Percentiles rank a stretch among this genome's conserved stretches.
Evolutionary conservation across 2,113 vertebrate species (phyloP).

Genomic region (Semicossyphus pulcher): DNA sequence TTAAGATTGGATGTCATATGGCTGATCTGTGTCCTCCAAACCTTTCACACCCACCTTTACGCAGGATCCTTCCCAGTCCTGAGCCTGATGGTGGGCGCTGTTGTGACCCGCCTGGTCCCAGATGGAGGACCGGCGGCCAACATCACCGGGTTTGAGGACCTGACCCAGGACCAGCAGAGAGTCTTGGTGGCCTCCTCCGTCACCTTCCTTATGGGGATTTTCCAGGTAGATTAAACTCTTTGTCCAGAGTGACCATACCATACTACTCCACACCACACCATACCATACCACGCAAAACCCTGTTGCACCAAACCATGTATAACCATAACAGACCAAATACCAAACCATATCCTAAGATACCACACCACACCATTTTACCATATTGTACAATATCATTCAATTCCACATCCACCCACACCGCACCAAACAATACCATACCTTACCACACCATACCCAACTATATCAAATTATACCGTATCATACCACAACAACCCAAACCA

Average conservation of each 20-base stretch:
- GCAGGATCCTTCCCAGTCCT: constrained; percentile 92
- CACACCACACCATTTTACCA: background rate
- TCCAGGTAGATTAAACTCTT: constrained; percentile 49
- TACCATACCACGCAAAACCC: background rate
- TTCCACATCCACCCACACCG: too few relatives aligned
- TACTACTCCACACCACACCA: background rate
- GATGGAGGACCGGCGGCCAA: constrained; percentile 32
- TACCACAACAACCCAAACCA: too few relatives aligned
- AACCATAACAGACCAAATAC: background rate
- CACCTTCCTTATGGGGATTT: constrained; percentile 88
- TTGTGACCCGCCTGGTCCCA: constrained; percentile 80
- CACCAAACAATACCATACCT: background rate
- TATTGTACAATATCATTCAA: too few relatives aligned
- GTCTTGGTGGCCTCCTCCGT: constrained; percentile 89
- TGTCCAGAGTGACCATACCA: background rate
- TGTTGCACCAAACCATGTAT: background rate
- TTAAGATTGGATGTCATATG: background rate
- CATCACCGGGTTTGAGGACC: constrained; percentile 67
- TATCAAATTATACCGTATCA: too few relatives aligned
- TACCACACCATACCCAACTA: background rate
- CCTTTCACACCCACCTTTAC: background rate
- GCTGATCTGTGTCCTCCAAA: background rate
- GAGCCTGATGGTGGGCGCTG: constrained; percentile 92
- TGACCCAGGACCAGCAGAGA: constrained; percentile 74
- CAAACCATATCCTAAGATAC: background rate